Evolutionary conservation across 2,888 invertebrate species (phyloP), one percentile per base, ranked within the genome.

Genomic region (Tenthredo livida): DNA sequence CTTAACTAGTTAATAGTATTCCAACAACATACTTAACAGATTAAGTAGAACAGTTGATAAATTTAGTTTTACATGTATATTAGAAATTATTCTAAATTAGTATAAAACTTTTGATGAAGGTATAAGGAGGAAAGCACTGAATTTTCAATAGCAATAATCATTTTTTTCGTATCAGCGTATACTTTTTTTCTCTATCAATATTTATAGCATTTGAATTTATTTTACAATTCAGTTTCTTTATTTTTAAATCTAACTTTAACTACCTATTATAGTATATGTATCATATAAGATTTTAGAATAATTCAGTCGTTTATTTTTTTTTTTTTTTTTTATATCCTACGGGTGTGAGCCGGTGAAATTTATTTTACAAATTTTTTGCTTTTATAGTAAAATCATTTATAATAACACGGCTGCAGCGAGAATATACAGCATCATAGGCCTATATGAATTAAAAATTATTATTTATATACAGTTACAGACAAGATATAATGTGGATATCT

Each of bases 1-100:
- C n/a, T 50, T 33, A 77, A 50, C 33, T 77, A 5, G 9, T 50
- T 77, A 47, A 50, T 77, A 47, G 29, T 77, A 73, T 10, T 29
- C n/a, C 54, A 54, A 77, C 77, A 77, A 77, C 25, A 77, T 77
- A 77, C 25, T 77, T n/a, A 77, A 15, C 77, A 77, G 17, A 25
- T 54, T 50, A 50, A 75, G 75, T 75, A 75, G 54, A 77, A 77
- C 17, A 77, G 77, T 77, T 50, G 77, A 77, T 33, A 77, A n/a
- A 54, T 73, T 43, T 25, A 47, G 43, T 73, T 73, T 43, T n/a
- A 47, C 21, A 29, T 29, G 2, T 29, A 77, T 15, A 77, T 50
- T n/a, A 54, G 29, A 54, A 77, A 50, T 29, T 6, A 37, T 15
- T n/a, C 29, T 54, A 10, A n/a, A 47, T 29, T 54, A 47, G 54